phyloP scores from a whole-genome alignment of 2,888 invertebrate genomes.

The Scelioninae gen. 2 region DNA sequence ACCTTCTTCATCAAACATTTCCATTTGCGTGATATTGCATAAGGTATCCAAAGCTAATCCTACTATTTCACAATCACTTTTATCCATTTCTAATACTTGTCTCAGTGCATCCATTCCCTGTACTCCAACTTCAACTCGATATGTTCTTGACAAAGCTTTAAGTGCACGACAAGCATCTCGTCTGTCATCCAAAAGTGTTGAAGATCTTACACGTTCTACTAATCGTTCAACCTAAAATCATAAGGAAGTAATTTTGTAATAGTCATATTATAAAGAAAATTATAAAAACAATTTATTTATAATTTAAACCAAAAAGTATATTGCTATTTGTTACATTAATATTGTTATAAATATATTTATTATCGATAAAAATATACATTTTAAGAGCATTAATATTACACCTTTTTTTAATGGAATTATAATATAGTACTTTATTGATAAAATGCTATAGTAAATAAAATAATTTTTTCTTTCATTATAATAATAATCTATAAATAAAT shows the following conservation, averaged over 20 bases:
- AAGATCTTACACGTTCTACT: constrained; percentile 93
- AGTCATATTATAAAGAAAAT: not conserved
- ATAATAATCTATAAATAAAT: too few species aligned
- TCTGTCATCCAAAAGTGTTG: constrained; percentile 94
- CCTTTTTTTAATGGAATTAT: too few species aligned
- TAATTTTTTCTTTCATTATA: too few species aligned
- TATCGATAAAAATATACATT: too few species aligned
- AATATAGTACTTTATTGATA: too few species aligned
- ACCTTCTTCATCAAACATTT: constrained; percentile 88
- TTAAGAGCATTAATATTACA: too few species aligned
- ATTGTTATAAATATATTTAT: too few species aligned
- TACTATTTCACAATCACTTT: constrained; percentile 93
- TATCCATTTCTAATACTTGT: constrained; percentile 91
- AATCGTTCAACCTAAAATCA: constrained; percentile 88
- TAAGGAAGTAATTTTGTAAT: not conserved
- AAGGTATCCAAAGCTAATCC: constrained; percentile 94
- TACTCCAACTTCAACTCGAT: constrained; percentile 96
- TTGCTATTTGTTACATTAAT: too few species aligned
- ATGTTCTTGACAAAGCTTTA: constrained; percentile 92
- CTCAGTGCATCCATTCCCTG: constrained; percentile 89
- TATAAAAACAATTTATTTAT: too few species aligned
- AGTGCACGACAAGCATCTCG: constrained; percentile 97
- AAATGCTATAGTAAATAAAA: too few species aligned
- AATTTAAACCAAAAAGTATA: too few species aligned
- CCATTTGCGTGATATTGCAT: constrained; percentile 90